Base-by-base conservation (phyloP, 2,888 invertebrate genomes). In the Tuberolachnus salignus region DNA sequence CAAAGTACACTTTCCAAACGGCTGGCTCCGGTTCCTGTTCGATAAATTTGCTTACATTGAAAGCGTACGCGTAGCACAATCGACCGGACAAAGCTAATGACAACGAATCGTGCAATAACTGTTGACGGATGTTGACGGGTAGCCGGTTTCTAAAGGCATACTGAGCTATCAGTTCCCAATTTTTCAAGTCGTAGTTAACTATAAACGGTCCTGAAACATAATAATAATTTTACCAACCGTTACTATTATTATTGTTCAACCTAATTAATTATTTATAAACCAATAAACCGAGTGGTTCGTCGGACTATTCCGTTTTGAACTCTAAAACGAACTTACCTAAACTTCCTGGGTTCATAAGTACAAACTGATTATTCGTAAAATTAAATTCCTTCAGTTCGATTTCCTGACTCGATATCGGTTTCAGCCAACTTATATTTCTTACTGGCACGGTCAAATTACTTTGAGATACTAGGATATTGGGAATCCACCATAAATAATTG, bases 1-100 rank as follows among this genome's bases (percentile, higher is more conserved):
- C 91, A 2, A 92, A 92, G 83, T 94, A 94, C 11, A 93, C 92
- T 84, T 92, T 91, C 94, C 94, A 94, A 0, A 93, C 93, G 0
- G 92, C 86, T 82, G 92, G 91, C 81, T 92, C 89, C 44, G 91
- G 88, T 85, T 94, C 94, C 66, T 89, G 87, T 83, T 89, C 90
- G 84, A 94, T 86, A 83, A 93, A 92, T 53, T 92, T 85, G 0
- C 93, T 93, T 92, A 94, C 92, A 83, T 93, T 91, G 26, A 94
- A 87, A 0, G 94, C 93, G 0, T 90, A 90, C 0, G 89, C 90
- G 83, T 93, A 92, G 82, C 90, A 90, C 1, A 94, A 86, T 83
- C 93, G 91, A 0, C 93, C 93, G 46, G 92, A 92, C 82, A 91
- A 92, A 0, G 92, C 92, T 64, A 93, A 85, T 84, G 92, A 92